Base-by-base conservation (phyloP, 2,888 invertebrate genomes). In the Epinotia demarniana region DNA sequence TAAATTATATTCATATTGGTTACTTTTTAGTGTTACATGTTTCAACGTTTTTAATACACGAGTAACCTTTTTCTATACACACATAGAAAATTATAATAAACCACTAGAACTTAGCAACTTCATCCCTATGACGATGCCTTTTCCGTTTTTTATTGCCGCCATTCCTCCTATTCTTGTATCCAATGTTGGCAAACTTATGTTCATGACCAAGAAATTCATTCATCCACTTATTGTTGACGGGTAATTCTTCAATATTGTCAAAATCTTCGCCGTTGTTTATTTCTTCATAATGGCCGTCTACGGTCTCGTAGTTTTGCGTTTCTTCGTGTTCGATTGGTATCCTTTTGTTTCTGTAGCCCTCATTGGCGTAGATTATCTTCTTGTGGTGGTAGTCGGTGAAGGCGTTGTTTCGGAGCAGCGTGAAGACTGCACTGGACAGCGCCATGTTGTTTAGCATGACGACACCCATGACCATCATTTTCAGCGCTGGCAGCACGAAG, bases 361-460 rank as follows among this genome's bases (percentile, higher is more conserved):
- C 90, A 80, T 96, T 95, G 0, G 95, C 85, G 79, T 96, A 95
- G 23, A 95, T 86, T 0, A 95, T 89, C 83, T 95, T 95, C 71
- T 95, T 95, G 9, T 92, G 86, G 75, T 94, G 92, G 64, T 87
- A 88, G 75, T 95, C 95, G 66, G 88, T 89, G 80, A 96, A 95
- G 0, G 95, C 94, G 80, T 95, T 95, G 80, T 95, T 95, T 78
- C 95, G 90, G 3, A 96, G 86, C 6, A 96, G 83, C 4, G 95
- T 92, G 80, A 95, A 95, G 19, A 95, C 85, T 0, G 96, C 96
- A 0, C 96, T 95, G 39, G 94, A 90, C 57, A 96, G 92, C 0
- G 96, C 96, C 92, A 96, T 95, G 80, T 96, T 96, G 85, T 96
- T 96, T 64, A 96, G 88, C 86, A 96, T 92, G 0, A 94, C 94